Evolutionary conservation across 2,797 vertebrate genomes (phyloP), one percentile per base, ranked within the genome.

Genomic region (Catamblyrhynchus diadema): DNA sequence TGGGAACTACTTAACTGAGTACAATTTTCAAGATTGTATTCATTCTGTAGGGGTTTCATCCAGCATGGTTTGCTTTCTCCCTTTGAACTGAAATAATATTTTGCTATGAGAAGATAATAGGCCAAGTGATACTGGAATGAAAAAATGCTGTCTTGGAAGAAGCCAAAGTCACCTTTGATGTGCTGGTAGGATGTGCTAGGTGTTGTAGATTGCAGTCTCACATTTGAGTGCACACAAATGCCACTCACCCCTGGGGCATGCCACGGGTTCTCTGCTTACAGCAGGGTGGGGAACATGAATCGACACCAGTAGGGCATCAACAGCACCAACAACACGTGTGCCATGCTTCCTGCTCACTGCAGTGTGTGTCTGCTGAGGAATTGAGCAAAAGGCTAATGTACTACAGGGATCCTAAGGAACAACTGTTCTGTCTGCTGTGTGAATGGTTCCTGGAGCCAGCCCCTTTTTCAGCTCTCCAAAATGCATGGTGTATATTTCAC

Each of bases 321-420:
- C 7, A 47, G 1, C n/a, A 27, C 0, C 0, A 81, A 7, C 12
- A 59, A 2, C 35, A 23, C 0, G 0, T 14, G 16, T 53, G 37
- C 15, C 8, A 0, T 30, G 14, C 14, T 7, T 81, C 41, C 73
- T 72, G 37, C 59, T 87, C 65, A 9, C 65, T 30, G 27, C 6
- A 2, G 8, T 19, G 35, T 0, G 1, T 24, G n/a, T 27, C 56
- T 5, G 1, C 9, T 54, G 64, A 18, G 50, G 8, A 44, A 22
- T 0, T 3, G 23, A 37, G 41, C 19, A 70, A 18, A 81, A 81
- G 0, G 7, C 41, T 82, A 12, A 56, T 4, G 27, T 20, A 32
- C 15, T 23, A 10, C 0, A 1, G 41, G 4, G 3, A 0, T 62
- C 44, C 41, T 70, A 3, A 2, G 60, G 44, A 77, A 9, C 14